Evolutionary conservation across 37 sponge, comb jelly and placozoan genomes (phyloP).

Genomic region (Eunapius fragilis): DNA sequence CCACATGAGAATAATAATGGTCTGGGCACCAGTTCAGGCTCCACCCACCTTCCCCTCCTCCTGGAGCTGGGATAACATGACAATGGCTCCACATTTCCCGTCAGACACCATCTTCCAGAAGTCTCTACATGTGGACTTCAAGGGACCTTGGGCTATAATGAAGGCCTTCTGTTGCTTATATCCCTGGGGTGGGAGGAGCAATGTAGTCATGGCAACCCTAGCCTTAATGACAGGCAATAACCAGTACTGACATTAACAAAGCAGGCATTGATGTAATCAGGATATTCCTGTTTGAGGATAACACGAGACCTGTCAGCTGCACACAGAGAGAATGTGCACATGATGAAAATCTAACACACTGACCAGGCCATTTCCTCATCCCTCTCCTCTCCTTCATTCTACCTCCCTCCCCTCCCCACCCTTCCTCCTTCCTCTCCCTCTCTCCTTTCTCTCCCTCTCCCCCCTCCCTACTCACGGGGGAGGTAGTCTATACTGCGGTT

Average conservation of each 20-base stretch:
- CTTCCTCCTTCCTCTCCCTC: neutral
- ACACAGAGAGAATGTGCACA: neutral
- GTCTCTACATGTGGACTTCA: conserved; percentile 18
- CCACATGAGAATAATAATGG: neutral
- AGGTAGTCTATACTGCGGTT: conserved; percentile 43
- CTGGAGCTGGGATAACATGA: conserved; percentile 12
- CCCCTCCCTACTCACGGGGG: conserved; percentile 23
- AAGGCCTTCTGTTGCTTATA: conserved; percentile 36
- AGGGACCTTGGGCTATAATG: conserved; percentile 27
- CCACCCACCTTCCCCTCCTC: conserved; percentile 8
- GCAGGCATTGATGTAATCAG: conserved; percentile 35
- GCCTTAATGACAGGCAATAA: neutral
- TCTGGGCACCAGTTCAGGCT: neutral
- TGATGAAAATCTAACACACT: too few relatives aligned
- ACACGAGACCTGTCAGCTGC: conserved; percentile 21
- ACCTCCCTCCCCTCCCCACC: too few relatives aligned
- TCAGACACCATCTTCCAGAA: conserved; percentile 45
- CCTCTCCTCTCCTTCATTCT: neutral
- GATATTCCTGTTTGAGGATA: neutral
- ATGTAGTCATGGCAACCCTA: neutral
- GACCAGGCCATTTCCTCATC: neutral
- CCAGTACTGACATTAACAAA: conserved; percentile 24
- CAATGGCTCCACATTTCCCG: neutral
- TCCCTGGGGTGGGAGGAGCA: conserved; percentile 1
- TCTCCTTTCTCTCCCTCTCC: neutral